These are phyloP conservation scores for Apis dorsata DNA, from an alignment of 1,140 invertebrate species.

Conservation along the genomic window DNA sequence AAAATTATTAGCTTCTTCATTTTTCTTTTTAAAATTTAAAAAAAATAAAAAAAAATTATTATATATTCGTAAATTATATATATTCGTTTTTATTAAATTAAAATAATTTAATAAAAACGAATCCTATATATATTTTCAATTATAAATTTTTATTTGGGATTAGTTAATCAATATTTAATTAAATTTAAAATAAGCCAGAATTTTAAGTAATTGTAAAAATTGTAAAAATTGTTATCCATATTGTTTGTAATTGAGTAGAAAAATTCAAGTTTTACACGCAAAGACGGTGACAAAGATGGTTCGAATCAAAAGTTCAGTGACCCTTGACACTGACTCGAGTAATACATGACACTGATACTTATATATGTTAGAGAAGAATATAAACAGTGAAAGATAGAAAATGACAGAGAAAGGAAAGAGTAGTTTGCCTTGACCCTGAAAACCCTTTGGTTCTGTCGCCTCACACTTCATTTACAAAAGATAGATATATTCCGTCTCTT, in stretches of 20 bases:
- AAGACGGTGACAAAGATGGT: neutral
- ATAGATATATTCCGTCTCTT: neutral
- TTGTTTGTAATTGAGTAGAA: neutral
- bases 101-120: too few relatives aligned
- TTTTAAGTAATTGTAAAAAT: neutral
- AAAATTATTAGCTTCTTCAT: too few relatives aligned
- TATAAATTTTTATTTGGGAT: neutral
- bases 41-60: too few relatives aligned
- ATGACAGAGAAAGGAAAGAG: conserved; percentile 37
- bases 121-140: too few relatives aligned
- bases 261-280: neutral
- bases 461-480: conserved; percentile 7
- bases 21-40: too few relatives aligned
- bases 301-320: conserved; percentile 47
- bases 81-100: too few relatives aligned
- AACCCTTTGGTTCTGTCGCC: conserved; percentile 1
- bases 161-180: neutral
- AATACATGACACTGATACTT: conserved; percentile 4
- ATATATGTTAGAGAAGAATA: neutral
- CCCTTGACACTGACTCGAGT: conserved; percentile 45
- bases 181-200: neutral
- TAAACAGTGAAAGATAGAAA: conserved; percentile 24
- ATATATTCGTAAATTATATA: too few relatives aligned
- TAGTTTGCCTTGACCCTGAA: conserved; percentile 55
- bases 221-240: neutral